A percentile compares a stretch with the other conserved stretches of the same genome.
These are phyloP conservation scores for Drosophila neoperkinsi DNA, from an alignment of 2,888 invertebrate species.

Conservation along the genomic window DNA sequence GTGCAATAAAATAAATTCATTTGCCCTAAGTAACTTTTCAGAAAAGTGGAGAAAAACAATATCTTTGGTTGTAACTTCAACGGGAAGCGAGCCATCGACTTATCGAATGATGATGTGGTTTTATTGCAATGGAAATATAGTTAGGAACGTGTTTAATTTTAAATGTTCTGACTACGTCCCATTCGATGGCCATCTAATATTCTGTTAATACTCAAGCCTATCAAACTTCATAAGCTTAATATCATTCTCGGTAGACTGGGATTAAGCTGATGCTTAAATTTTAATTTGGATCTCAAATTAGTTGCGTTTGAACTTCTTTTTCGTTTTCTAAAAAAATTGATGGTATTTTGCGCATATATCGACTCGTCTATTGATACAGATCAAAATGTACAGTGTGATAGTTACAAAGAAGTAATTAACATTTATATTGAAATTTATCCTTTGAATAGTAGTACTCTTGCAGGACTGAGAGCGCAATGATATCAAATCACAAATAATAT, in stretches of 20 bases:
- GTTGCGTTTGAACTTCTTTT: background rate
- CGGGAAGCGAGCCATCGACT: background rate
- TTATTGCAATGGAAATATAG: background rate
- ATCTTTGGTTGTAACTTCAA: background rate
- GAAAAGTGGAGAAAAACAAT: background rate
- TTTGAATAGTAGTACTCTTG: background rate
- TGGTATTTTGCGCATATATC: background rate
- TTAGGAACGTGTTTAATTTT: background rate
- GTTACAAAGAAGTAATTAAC: background rate
- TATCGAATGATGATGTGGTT: background rate
- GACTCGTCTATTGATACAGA: background rate
- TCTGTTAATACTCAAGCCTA: background rate
- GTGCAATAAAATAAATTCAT: background rate
- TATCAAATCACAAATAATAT: background rate
- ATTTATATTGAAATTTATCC: background rate
- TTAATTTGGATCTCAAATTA: background rate
- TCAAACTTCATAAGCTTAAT: background rate
- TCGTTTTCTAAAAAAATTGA: background rate
- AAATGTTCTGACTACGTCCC: background rate
- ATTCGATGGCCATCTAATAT: background rate
- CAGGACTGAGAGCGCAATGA: background rate
- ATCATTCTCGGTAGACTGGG: background rate
- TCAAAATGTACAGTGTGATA: background rate
- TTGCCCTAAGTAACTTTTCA: background rate
- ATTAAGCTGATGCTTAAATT: background rate